These are phyloP conservation scores for Danio rerio DNA, from an alignment of 2,113 vertebrate genomes.

Conservation along the genomic window GRCz12tu NC_133183.1:57741001-57741500, in stretches of 20 bases:
- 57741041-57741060: constrained; percentile 28
- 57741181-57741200: constrained; percentile 68
- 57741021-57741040: constrained; percentile 37
- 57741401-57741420: constrained; percentile 98
- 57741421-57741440: constrained; percentile 99
- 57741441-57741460: constrained; percentile 99
- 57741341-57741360: constrained; percentile 98
- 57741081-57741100: constrained; percentile 21
- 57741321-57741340: constrained; percentile 91
- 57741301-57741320: constrained; percentile 89
- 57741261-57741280: constrained; percentile 91
- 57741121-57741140: constrained; percentile 73
- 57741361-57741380: constrained; percentile 98
- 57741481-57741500: constrained; percentile 86
- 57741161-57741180: constrained; percentile 68
- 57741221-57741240: constrained; percentile 82
- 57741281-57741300: constrained; percentile 94
- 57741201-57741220: constrained; percentile 77
- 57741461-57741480: constrained; percentile 99
- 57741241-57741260: constrained; percentile 98
- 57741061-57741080: constrained; percentile 19
- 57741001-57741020: constrained; percentile 23
- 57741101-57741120: constrained; percentile 5
- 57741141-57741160: constrained; percentile 67
- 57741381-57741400: constrained; percentile 99